Percentiles rank a stretch among this genome's conserved stretches.
Evolutionary conservation across 1,140 invertebrate genomes (phyloP).

Genomic region (Frieseomelitta varia): DNA sequence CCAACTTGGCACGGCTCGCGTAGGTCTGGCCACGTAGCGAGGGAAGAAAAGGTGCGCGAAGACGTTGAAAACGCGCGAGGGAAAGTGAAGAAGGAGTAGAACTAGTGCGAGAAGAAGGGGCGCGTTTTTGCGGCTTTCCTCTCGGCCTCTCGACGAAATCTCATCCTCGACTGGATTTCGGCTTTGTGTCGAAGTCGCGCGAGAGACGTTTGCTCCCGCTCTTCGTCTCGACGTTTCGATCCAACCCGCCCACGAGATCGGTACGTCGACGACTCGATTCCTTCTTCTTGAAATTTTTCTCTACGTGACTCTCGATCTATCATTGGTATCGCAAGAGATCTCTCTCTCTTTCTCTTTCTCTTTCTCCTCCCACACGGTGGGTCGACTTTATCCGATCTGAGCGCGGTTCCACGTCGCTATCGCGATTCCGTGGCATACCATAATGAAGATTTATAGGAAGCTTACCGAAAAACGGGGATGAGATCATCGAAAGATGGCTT

Average conservation of each 20-base stretch:
- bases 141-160: constrained; percentile 32
- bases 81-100: neutral
- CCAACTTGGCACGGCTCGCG: constrained; percentile 35
- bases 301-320: constrained; percentile 50
- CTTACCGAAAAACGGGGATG: constrained; percentile 50
- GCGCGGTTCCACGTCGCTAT: constrained; percentile 46
- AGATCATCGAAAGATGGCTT: constrained; percentile 72
- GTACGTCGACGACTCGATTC: too few species aligned
- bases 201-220: constrained; percentile 55
- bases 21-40: neutral
- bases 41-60: neutral
- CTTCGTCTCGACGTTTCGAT: constrained; percentile 69
- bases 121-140: constrained; percentile 40
- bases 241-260: too few species aligned
- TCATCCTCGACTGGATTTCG: constrained; percentile 51
- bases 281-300: constrained; percentile 12
- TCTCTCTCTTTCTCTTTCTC: neutral
- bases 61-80: too few species aligned
- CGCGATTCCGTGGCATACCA: constrained; percentile 64
- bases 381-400: constrained; percentile 61
- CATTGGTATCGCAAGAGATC: constrained; percentile 46
- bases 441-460: constrained; percentile 77
- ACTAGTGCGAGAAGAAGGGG: neutral
- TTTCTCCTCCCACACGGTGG: neutral
- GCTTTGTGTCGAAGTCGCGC: constrained; percentile 48